phyloP scores from a whole-genome alignment of 2,113 vertebrate genomes.

The Mohoua ochrocephala region DNA sequence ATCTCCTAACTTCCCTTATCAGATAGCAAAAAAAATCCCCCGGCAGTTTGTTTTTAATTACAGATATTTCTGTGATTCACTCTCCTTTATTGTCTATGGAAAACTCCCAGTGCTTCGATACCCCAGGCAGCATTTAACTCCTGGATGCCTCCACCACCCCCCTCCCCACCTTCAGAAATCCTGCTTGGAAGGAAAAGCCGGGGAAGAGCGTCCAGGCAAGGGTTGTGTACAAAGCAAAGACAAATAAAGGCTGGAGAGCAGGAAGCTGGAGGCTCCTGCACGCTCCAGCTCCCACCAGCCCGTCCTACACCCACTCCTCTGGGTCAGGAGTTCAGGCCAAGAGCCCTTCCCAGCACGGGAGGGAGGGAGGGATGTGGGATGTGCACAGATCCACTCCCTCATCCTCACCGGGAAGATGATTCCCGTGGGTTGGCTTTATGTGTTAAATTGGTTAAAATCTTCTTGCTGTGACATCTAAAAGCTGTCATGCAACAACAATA shows the following conservation, averaged over 20 bases:
- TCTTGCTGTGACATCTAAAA: background rate
- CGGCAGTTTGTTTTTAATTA: background rate
- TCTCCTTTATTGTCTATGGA: background rate
- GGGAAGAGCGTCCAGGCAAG: background rate
- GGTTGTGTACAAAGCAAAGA: background rate
- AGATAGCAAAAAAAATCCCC: background rate
- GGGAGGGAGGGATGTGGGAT: background rate
- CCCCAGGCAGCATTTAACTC: background rate
- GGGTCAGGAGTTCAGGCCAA: background rate
- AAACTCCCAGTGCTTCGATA: background rate
- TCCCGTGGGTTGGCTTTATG: background rate
- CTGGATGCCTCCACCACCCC: background rate
- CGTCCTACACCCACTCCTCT: background rate
- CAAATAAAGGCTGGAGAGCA: background rate
- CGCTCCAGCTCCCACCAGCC: background rate
- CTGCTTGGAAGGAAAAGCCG: background rate
- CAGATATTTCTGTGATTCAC: background rate
- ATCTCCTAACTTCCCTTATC: background rate
- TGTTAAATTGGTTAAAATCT: fast-evolving
- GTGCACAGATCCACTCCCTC: background rate
- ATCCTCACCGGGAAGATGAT: fast-evolving
- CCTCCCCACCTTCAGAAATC: background rate
- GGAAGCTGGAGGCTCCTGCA: background rate
- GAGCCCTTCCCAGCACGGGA: background rate
- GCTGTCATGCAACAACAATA: fast-evolving